Percentiles rank a stretch among this genome's conserved stretches.
These are phyloP conservation scores for Sebastes melanostomus DNA, from an alignment of 2,797 vertebrate genomes.

Conservation along the genomic window DNA sequence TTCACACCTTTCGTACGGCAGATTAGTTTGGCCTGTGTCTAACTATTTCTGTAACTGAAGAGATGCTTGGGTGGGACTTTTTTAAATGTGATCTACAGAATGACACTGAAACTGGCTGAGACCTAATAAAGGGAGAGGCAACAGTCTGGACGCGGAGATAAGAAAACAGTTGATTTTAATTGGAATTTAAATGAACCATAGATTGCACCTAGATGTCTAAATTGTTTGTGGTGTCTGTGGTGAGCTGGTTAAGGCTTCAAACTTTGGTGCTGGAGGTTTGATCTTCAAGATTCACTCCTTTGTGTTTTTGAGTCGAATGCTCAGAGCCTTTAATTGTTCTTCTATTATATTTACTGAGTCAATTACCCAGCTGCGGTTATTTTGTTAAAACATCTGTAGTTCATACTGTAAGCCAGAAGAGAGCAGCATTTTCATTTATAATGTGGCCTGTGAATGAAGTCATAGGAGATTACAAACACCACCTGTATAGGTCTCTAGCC, in stretches of 20 bases:
- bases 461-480: not conserved
- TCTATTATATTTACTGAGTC: not conserved
- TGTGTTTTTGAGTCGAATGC: not conserved
- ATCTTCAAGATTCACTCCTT: not conserved
- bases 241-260: not conserved
- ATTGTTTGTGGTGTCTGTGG: no score
- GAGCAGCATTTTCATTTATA: conserved; percentile 15
- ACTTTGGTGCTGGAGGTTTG: not conserved
- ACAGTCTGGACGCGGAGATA: not conserved
- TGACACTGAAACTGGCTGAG: not conserved
- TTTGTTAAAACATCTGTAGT: not conserved
- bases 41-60: not conserved
- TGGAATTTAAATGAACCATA: not conserved
- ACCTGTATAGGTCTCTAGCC: not conserved
- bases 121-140: not conserved
- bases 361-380: not conserved
- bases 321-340: not conserved
- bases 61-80: not conserved
- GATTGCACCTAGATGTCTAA: not conserved
- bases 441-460: not conserved
- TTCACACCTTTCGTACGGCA: no score
- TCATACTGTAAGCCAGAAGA: conserved; percentile 15
- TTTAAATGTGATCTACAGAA: not conserved
- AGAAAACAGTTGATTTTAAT: not conserved
- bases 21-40: no score